phyloP scores from a whole-genome alignment of 2,888 invertebrate species.

The Aphodius granarius region DNA sequence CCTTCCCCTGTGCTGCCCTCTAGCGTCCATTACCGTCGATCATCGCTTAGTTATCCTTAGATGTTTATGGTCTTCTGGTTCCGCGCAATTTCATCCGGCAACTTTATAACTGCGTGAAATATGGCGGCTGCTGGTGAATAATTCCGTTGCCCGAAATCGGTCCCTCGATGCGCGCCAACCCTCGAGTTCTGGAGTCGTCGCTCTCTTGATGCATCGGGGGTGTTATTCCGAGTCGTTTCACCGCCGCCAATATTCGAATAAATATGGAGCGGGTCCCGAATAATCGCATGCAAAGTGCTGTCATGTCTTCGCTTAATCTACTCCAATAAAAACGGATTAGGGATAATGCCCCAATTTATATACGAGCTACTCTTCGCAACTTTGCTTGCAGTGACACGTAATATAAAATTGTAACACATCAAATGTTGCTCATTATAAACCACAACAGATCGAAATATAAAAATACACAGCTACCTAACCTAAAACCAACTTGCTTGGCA shows the following conservation, averaged over 20 bases:
- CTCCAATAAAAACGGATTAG: constrained; percentile 42
- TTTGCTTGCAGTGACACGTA: too few species aligned
- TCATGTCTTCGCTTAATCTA: constrained; percentile 7
- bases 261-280: constrained; percentile 5
- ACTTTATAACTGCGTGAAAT: constrained; percentile 54
- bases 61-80: constrained; percentile 49
- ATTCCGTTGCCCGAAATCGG: constrained; percentile 22
- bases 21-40: not conserved
- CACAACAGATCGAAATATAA: too few species aligned
- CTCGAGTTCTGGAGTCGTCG: not conserved
- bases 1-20: not conserved
- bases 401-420: too few species aligned
- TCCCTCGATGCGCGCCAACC: constrained; percentile 7
- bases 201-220: constrained; percentile 15
- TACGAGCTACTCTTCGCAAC: constrained; percentile 30
- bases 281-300: constrained; percentile 19
- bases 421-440: too few species aligned
- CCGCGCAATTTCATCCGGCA: constrained; percentile 48
- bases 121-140: constrained; percentile 37
- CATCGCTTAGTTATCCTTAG: constrained; percentile 41
- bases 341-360: constrained; percentile 46
- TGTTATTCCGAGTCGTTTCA: constrained; percentile 8
- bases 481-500: not conserved
- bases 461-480: not conserved
- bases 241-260: constrained; percentile 22